Evolutionary conservation across 2,797 vertebrate genomes (phyloP).

Genomic region (Artibeus lituratus): DNA sequence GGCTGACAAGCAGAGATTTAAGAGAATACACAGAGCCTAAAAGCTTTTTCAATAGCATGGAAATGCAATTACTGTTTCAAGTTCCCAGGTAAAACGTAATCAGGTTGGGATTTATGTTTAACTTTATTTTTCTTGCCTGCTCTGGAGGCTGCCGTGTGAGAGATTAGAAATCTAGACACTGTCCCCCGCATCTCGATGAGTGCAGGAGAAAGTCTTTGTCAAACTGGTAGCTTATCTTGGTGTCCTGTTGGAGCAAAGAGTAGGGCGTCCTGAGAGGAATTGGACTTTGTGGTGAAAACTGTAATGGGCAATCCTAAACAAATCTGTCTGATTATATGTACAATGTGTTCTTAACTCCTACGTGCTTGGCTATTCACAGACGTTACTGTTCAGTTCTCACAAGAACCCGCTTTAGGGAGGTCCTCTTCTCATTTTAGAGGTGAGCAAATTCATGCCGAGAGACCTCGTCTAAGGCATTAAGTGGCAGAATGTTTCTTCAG

Average conservation of each 20-base stretch:
- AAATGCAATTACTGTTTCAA: conserved; percentile 51
- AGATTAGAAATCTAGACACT: background rate
- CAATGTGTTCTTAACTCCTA: background rate
- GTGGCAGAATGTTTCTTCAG: background rate
- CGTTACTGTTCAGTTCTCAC: conserved; percentile 6
- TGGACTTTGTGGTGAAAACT: background rate
- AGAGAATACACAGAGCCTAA: conserved; percentile 55
- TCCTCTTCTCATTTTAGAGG: background rate
- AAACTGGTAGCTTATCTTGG: background rate
- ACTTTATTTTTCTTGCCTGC: conserved; percentile 49
- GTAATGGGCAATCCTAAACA: background rate
- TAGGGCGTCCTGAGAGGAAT: background rate
- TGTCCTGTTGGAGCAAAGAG: background rate
- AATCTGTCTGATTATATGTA: background rate
- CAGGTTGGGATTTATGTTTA: conserved; percentile 45
- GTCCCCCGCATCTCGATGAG: background rate
- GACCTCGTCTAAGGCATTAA: background rate
- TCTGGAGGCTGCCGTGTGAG: background rate
- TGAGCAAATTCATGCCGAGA: background rate
- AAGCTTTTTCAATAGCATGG: conserved; percentile 51
- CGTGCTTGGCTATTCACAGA: background rate
- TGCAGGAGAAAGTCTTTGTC: background rate
- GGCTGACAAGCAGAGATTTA: conserved; percentile 55
- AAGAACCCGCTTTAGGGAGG: background rate
- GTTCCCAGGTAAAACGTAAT: conserved; percentile 27